Evolutionary conservation across 2,797 vertebrate genomes (phyloP), one percentile per base, ranked within the genome.

Genomic region (Crax fasciolata): DNA sequence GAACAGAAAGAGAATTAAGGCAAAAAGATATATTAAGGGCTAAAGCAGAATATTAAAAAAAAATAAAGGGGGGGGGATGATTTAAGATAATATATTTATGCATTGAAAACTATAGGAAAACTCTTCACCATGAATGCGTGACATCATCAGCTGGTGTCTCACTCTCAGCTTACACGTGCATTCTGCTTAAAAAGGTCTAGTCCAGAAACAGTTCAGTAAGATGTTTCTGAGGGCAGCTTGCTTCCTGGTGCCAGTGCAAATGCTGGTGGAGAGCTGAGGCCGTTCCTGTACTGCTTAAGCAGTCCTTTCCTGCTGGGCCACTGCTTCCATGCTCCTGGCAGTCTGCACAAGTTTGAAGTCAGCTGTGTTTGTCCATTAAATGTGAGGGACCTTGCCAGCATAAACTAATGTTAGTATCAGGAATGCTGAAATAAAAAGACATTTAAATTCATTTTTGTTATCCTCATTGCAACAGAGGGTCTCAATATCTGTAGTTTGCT

Each of bases 221-320:
- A 46, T 38, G 9, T 57, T 80, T 63, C n/a, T 68, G 44, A 52
- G 8, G 15, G 8, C 11, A 81, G 4, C 3, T 58, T 52, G 4
- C 21, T 82, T 73, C 14, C 9, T 0, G 0, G 27, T 73, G 20
- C 12, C 30, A 0, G 0, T 67, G 71, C 28, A 73, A 78, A 32
- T 51, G 28, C 35, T 46, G 16, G 21, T 38, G 30, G 38, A 41
- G 25, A 15, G 9, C 7, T 32, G n/a, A 25, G 48, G 5, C 11
- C 3, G 2, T 13, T 52, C 52, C 8, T 28, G 19, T n/a, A 11
- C 17, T 30, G 20, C 5, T 48, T 6, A 3, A 38, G 49, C 43
- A 54, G 44, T 49, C 23, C 6, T 59, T 6, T 28, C 65, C 48
- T 66, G 52, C 17, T 71, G 43, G 11, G 61, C 48, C 23, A 43